A percentile compares a stretch with the other conserved stretches of the same genome.
Conservation (phyloP, 2,797 vertebrate genomes). For the Acanthurus tractus region DNA sequence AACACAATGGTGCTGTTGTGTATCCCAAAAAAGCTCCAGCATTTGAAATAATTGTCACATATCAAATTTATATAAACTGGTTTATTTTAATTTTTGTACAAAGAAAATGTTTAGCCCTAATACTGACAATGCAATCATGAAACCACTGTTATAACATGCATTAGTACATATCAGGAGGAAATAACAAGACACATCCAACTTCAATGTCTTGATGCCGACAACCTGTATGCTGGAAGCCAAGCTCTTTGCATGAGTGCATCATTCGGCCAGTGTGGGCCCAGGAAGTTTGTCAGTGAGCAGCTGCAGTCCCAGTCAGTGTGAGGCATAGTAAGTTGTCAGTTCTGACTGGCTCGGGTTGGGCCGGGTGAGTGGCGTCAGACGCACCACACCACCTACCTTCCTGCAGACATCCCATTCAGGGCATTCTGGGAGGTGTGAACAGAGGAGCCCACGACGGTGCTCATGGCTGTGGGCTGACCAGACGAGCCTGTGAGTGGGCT, state of each 20-base stretch:
- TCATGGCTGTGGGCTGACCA: constrained; percentile 91
- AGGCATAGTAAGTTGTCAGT: constrained; percentile 70
- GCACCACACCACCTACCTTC: constrained; percentile 94
- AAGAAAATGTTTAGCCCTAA: constrained; percentile 35
- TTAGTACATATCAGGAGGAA: constrained; percentile 44
- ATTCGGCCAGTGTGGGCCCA: constrained; percentile 62
- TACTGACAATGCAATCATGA: constrained; percentile 45
- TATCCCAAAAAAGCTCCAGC: constrained; percentile 20
- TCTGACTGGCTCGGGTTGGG: constrained; percentile 59
- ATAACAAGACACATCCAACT: constrained; percentile 39
- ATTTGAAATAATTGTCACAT: constrained; percentile 58
- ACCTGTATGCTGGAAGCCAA: constrained; percentile 68
- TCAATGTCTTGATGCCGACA: constrained; percentile 38
- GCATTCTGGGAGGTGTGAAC: constrained; percentile 90
- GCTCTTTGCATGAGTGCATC: constrained; percentile 77
- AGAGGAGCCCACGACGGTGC: constrained; percentile 87
- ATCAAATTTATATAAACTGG: constrained; percentile 54
- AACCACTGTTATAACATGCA: constrained; percentile 43
- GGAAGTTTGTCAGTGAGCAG: constrained; percentile 65
- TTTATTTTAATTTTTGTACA: constrained; percentile 61
- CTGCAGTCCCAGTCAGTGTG: constrained; percentile 71
- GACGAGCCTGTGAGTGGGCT: constrained; percentile 93
- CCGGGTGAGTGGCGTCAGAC: constrained; percentile 71
- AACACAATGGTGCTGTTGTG: not conserved
- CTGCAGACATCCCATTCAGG: constrained; percentile 90